Conservation (phyloP, 2,888 invertebrate genomes). For the Galeruca laticollis region DNA sequence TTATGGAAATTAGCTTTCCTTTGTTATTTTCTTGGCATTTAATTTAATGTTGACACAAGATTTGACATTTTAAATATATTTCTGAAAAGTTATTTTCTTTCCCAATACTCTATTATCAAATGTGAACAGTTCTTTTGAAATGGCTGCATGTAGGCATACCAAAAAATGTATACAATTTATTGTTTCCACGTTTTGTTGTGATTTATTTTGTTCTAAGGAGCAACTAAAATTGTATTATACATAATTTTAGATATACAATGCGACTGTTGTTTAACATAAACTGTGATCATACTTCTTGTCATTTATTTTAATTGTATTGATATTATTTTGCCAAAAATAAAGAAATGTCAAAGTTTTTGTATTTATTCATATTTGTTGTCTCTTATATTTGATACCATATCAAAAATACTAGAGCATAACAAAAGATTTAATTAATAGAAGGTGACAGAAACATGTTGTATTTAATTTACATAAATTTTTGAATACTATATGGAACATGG, state of each 20-base stretch:
- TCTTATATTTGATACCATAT: too few relatives aligned
- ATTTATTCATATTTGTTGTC: too few relatives aligned
- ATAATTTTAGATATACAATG: slow-evolving; percentile 10
- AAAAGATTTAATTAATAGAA: too few relatives aligned
- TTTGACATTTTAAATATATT: too few relatives aligned
- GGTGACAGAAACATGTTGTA: too few relatives aligned
- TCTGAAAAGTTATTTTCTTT: too few relatives aligned
- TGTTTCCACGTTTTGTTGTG: slow-evolving; percentile 2
- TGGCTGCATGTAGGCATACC: background rate
- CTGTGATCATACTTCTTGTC: slow-evolving; percentile 49
- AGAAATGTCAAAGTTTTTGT: background rate
- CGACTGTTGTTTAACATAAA: slow-evolving; percentile 36
- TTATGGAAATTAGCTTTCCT: too few relatives aligned
- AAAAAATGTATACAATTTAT: slow-evolving; percentile 3
- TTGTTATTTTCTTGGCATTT: too few relatives aligned
- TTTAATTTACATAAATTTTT: too few relatives aligned
- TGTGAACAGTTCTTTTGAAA: background rate
- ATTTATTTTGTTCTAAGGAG: slow-evolving; percentile 15
- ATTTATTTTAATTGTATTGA: slow-evolving; percentile 37
- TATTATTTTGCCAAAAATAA: slow-evolving; percentile 25
- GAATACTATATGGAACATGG: background rate
- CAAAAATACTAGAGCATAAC: too few relatives aligned
- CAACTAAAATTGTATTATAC: background rate
- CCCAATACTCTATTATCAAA: too few relatives aligned
- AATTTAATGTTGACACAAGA: too few relatives aligned